Percentiles rank a stretch among this genome's conserved stretches.
phyloP scores from a whole-genome alignment of 2,113 vertebrate genomes.

The Oenanthe oenanthe region DNA sequence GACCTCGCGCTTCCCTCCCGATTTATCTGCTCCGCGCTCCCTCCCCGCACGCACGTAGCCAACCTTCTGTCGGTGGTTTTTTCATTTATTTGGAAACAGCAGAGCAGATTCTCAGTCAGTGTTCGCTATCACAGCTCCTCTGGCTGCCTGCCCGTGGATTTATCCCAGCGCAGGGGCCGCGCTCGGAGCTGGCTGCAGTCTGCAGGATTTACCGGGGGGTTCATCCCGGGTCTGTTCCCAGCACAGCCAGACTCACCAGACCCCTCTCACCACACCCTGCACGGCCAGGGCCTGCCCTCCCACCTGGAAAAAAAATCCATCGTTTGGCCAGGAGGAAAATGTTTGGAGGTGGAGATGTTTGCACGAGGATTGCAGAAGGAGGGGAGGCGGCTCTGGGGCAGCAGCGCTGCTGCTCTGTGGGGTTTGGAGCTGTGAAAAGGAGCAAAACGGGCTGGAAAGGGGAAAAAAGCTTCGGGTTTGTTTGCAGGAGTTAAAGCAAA shows the following conservation, averaged over 20 bases:
- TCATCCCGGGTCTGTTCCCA: not conserved
- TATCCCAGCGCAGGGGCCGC: not conserved
- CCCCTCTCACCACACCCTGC: not conserved
- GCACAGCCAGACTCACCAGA: not conserved
- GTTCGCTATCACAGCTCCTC: not conserved
- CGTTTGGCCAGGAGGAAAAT: not conserved
- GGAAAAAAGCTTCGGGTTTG: not conserved
- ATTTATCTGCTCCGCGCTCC: not conserved
- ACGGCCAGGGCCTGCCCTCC: not conserved
- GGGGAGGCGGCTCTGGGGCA: not conserved
- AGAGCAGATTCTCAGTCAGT: constrained; percentile 16
- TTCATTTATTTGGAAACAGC: constrained; percentile 50
- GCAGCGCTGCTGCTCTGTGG: not conserved
- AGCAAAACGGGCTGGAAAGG: not conserved
- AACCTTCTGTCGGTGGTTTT: constrained; percentile 29
- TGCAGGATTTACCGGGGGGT: not conserved
- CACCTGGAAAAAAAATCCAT: not conserved
- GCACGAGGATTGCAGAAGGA: not conserved
- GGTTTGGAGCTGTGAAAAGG: not conserved
- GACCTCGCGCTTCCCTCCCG: constrained; percentile 5
- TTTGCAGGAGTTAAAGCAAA: not conserved
- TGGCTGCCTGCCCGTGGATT: not conserved
- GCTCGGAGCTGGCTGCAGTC: not conserved
- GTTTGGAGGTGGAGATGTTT: not conserved
- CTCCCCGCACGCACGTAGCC: not conserved